phyloP scores from a whole-genome alignment of 1,140 invertebrate genomes.

The Bombus confusus region DNA sequence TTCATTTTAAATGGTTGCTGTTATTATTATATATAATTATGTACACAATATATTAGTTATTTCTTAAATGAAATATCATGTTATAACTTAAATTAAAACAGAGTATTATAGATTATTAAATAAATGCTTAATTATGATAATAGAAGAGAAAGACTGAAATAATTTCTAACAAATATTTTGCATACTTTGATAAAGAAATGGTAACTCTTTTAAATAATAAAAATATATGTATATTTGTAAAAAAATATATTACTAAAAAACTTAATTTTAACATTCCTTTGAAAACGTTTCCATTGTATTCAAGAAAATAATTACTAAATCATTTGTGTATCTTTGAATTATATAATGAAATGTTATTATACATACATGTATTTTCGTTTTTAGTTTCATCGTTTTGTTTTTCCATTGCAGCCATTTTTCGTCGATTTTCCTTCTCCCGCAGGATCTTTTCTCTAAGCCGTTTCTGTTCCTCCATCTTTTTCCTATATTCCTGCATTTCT shows the following conservation, averaged over 20 bases:
- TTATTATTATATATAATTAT: neutral
- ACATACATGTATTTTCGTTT: conserved; percentile 66
- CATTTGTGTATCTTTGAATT: neutral
- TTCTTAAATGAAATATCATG: neutral
- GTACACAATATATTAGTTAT: neutral
- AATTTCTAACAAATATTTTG: neutral
- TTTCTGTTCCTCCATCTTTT: conserved; percentile 87
- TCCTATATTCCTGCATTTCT: conserved; percentile 85
- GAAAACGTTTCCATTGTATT: neutral
- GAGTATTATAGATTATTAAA: neutral
- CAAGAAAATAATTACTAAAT: neutral
- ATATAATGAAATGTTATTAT: neutral
- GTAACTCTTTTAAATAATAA: neutral
- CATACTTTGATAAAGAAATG: neutral
- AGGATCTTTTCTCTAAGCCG: conserved; percentile 84
- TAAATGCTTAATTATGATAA: neutral
- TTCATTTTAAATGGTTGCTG: neutral
- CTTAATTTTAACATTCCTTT: neutral
- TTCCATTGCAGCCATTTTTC: conserved; percentile 83
- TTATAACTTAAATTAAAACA: neutral
- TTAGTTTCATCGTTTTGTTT: conserved; percentile 74
- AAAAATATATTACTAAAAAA: neutral
- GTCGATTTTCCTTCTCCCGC: conserved; percentile 85
- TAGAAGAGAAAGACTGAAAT: neutral
- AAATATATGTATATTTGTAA: neutral